Percentiles rank a stretch among this genome's conserved stretches.
Conservation (phyloP, 35 echinoderm and acorn worm species). For the Ptychodera flava region DNA sequence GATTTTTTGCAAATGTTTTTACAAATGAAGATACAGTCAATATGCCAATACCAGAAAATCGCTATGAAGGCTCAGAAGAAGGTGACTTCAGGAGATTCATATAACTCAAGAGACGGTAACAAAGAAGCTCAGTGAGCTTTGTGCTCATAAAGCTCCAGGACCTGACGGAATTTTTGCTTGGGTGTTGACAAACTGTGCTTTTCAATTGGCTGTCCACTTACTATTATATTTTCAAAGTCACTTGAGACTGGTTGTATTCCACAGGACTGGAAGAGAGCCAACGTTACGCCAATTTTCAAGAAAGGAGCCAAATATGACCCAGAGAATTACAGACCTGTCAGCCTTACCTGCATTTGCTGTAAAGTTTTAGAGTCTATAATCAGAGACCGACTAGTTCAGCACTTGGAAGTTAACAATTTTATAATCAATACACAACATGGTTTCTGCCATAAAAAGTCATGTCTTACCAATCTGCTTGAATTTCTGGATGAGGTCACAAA, state of each 20-base stretch:
- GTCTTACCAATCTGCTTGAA: constrained; percentile 7
- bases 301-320: constrained; percentile 21
- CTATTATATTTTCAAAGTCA: constrained; percentile 27
- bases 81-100: background rate
- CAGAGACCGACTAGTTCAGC: constrained; percentile 26
- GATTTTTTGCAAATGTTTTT: background rate
- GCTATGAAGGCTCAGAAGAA: too few species aligned
- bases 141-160: constrained; percentile 11
- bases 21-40: background rate
- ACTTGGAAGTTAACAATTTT: constrained; percentile 35
- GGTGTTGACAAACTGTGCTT: constrained; percentile 9
- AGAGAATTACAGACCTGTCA: constrained; percentile 35
- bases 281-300: constrained; percentile 39
- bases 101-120: constrained; percentile 9
- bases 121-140: constrained; percentile 10
- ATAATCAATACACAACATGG: constrained; percentile 1
- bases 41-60: background rate
- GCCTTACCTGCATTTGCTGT: constrained; percentile 26
- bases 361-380: constrained; percentile 43
- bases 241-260: constrained; percentile 30
- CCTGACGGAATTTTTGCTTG: constrained; percentile 28
- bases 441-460: background rate
- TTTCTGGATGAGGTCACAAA: background rate
- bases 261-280: constrained; percentile 26
- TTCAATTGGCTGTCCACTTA: constrained; percentile 9